Percentiles rank a stretch among this genome's conserved stretches.
Evolutionary conservation across 2,113 vertebrate species (phyloP).

Genomic region (Rhynchomys soricoides): DNA sequence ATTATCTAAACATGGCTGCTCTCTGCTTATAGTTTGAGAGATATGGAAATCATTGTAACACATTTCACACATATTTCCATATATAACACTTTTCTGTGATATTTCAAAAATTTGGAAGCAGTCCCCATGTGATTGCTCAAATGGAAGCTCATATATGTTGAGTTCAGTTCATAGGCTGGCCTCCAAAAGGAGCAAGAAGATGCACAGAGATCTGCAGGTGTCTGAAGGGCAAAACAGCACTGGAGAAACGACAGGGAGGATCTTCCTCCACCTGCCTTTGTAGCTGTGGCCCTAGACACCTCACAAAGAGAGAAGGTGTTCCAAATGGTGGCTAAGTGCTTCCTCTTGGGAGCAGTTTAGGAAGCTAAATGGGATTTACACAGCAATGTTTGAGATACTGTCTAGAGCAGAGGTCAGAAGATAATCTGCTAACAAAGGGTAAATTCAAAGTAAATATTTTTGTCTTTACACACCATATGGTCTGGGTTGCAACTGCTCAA

Average conservation of each 20-base stretch:
- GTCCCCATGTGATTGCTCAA: conserved; percentile 61
- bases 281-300: background rate
- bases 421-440: background rate
- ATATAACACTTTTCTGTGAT: conserved; percentile 63
- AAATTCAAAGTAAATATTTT: background rate
- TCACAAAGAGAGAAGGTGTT: background rate
- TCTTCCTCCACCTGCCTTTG: background rate
- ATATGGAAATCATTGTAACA: conserved; percentile 68
- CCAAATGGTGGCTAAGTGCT: background rate
- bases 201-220: fast-evolving
- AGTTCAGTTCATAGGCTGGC: background rate
- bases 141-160: background rate
- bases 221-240: background rate
- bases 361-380: background rate
- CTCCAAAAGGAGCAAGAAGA: conserved; percentile 25
- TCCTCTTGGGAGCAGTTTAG: conserved; percentile 3
- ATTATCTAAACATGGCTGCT: conserved; percentile 44
- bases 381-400: background rate
- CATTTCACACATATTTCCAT: conserved; percentile 68
- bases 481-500: background rate
- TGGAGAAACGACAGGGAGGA: background rate
- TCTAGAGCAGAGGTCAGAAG: conserved; percentile 12
- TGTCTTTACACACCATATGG: background rate
- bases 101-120: conserved; percentile 65
- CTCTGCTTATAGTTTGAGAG: conserved; percentile 22